Evolutionary conservation across 2,113 vertebrate genomes (phyloP).

Genomic region (Stomatorhinus ivindoensis): DNA sequence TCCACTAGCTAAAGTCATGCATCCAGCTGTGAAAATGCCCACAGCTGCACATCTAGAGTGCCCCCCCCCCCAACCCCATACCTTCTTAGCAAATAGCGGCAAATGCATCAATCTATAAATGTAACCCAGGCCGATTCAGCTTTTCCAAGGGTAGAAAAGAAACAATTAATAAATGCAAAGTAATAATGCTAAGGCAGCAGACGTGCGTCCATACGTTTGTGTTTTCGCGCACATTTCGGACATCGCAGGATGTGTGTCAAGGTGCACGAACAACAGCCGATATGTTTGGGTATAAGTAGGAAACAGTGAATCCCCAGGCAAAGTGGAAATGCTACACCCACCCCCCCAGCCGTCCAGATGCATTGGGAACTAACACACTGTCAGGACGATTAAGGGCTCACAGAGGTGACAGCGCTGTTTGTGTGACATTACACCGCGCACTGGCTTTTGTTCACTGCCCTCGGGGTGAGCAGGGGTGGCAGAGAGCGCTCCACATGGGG

Average conservation of each 20-base stretch:
- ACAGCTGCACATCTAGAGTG: background rate
- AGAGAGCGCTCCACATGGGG: background rate
- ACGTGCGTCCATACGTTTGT: background rate
- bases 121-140: background rate
- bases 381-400: background rate
- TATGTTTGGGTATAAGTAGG: background rate
- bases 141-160: background rate
- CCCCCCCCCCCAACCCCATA: background rate
- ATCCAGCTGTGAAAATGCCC: background rate
- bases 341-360: background rate
- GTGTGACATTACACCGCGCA: background rate
- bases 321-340: background rate
- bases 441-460: conserved; percentile 1
- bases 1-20: background rate
- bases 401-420: background rate
- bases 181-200: background rate
- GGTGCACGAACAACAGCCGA: background rate
- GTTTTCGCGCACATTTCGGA: background rate
- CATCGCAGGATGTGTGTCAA: background rate
- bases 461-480: background rate
- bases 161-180: background rate
- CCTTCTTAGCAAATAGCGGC: background rate
- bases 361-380: background rate
- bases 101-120: background rate
- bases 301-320: background rate